These are phyloP conservation scores for Lasioglossum vierecki DNA, from an alignment of 2,888 invertebrate species.

Conservation along the genomic window DNA sequence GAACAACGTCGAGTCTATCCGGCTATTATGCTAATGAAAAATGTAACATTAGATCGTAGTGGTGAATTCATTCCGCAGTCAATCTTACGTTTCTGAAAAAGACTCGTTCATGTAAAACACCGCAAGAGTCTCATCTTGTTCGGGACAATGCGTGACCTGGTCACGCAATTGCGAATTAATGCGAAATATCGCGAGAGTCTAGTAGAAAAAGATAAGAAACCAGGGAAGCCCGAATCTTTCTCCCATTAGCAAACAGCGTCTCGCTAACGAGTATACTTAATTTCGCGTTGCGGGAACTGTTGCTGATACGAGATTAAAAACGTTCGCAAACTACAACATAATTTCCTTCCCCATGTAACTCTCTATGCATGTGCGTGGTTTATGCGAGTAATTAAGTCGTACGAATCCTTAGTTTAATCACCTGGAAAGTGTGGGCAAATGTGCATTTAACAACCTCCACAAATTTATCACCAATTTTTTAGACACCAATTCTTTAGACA, in stretches of 20 bases:
- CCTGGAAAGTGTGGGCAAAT: neutral
- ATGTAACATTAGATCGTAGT: neutral
- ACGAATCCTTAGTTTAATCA: constrained; percentile 6
- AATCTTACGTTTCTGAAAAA: neutral
- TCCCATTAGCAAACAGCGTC: constrained; percentile 76
- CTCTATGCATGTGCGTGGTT: neutral
- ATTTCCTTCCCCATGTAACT: constrained; percentile 58
- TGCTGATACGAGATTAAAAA: constrained; percentile 79
- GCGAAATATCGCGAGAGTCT: constrained; percentile 51
- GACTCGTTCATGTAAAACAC: constrained; percentile 9
- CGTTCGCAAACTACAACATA: constrained; percentile 72
- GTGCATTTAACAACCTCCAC: neutral
- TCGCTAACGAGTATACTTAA: constrained; percentile 80
- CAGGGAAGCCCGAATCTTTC: constrained; percentile 71
- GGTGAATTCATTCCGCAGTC: neutral
- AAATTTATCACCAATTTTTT: constrained; percentile 6
- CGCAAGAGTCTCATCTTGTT: constrained; percentile 15
- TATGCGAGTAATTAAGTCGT: constrained; percentile 18
- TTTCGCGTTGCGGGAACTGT: constrained; percentile 73
- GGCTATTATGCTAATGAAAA: neutral
- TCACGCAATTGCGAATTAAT: constrained; percentile 67
- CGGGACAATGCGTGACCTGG: constrained; percentile 34
- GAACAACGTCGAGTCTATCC: too few relatives aligned
- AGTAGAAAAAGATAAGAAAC: constrained; percentile 68
- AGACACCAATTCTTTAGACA: neutral